Conservation (phyloP, 1,140 invertebrate genomes). For the Neodiprion pinetum region DNA sequence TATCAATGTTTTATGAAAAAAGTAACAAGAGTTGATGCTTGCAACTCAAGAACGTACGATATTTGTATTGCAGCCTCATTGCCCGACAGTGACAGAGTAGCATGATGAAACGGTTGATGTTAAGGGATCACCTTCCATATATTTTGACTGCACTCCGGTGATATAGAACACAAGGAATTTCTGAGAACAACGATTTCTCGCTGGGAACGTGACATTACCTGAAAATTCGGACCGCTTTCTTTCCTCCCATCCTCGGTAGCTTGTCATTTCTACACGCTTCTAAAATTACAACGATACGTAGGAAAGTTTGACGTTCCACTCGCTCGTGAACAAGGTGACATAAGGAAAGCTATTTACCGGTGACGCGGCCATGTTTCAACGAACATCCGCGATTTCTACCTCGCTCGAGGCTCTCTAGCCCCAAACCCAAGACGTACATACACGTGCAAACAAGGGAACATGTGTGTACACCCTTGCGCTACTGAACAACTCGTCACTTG, state of each 20-base stretch:
- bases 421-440: neutral
- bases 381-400: neutral
- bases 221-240: constrained; percentile 18
- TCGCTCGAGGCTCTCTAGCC: neutral
- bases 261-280: neutral
- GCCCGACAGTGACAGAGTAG: too few relatives aligned
- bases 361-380: constrained; percentile 28
- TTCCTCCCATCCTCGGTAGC: constrained; percentile 29
- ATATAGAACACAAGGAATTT: too few relatives aligned
- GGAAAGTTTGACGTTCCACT: neutral
- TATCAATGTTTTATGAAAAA: too few relatives aligned
- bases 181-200: too few relatives aligned
- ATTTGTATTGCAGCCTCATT: too few relatives aligned
- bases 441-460: neutral
- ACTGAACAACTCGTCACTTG: neutral
- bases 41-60: too few relatives aligned
- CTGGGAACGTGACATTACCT: too few relatives aligned
- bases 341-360: constrained; percentile 26
- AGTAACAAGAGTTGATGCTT: too few relatives aligned
- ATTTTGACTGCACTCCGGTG: too few relatives aligned
- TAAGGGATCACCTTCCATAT: too few relatives aligned
- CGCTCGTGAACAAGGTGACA: constrained; percentile 14
- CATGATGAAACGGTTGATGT: too few relatives aligned
- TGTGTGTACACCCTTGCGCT: neutral
- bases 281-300: neutral